phyloP scores from a whole-genome alignment of 2,888 invertebrate genomes.

The Oligia latruncula region DNA sequence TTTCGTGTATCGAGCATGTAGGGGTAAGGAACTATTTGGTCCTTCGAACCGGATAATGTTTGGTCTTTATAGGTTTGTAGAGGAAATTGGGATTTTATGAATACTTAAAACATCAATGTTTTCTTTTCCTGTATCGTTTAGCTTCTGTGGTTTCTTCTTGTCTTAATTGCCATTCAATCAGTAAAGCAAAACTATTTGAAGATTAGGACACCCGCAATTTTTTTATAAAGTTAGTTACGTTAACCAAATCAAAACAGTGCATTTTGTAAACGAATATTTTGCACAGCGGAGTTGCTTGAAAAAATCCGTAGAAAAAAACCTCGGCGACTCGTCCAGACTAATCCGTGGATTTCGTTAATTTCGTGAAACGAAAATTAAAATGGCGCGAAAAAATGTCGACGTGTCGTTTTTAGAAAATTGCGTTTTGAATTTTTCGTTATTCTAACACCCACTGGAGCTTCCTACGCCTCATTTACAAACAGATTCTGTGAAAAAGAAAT shows the following conservation, averaged over 20 bases:
- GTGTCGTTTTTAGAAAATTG: constrained; percentile 59
- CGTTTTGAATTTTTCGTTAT: constrained; percentile 49
- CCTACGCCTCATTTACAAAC: constrained; percentile 6
- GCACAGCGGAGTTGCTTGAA: constrained; percentile 35
- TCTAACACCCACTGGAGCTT: constrained; percentile 26
- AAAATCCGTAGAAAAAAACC: constrained; percentile 36
- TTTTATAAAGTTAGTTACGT: background rate
- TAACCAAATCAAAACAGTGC: constrained; percentile 15
- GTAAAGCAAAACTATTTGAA: background rate
- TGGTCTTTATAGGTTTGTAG: background rate
- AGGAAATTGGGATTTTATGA: constrained; percentile 1
- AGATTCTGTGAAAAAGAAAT: background rate
- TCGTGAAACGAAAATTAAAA: constrained; percentile 64
- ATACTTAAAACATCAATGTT: background rate
- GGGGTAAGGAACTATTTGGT: constrained; percentile 34
- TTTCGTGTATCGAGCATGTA: constrained; percentile 22
- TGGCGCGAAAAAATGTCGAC: constrained; percentile 51
- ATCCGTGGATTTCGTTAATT: constrained; percentile 65
- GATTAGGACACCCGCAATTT: background rate
- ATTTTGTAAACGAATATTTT: constrained; percentile 43
- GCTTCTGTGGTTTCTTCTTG: background rate
- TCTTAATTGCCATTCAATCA: background rate
- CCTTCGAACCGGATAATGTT: constrained; percentile 12
- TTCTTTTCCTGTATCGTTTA: background rate
- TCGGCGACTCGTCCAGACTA: constrained; percentile 35